phyloP scores from a whole-genome alignment of 2,888 invertebrate genomes.

The Capitulum mitella region DNA sequence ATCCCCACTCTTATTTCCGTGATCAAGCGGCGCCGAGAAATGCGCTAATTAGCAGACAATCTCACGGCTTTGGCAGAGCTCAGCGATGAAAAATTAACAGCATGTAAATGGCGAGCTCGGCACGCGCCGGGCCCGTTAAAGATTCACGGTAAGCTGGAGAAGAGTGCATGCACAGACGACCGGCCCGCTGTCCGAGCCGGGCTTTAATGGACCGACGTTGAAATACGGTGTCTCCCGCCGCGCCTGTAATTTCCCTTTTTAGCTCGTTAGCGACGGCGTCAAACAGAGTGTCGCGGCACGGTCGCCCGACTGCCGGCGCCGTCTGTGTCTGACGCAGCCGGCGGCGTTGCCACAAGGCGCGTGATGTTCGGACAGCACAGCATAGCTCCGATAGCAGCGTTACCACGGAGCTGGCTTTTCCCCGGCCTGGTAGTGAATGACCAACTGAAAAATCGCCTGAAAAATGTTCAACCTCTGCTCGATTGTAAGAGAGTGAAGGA shows the following conservation, averaged over 20 bases:
- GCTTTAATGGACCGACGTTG: background rate
- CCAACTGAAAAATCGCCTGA: no score
- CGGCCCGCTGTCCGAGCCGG: background rate
- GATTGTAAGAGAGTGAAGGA: no score
- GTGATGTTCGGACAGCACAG: no score
- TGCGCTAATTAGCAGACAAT: background rate
- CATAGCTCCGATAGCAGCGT: no score
- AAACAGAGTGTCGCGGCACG: background rate
- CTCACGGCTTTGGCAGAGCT: constrained; percentile 1
- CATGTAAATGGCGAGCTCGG: constrained; percentile 2
- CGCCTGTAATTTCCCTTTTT: background rate
- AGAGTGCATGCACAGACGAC: background rate
- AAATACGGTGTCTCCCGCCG: background rate
- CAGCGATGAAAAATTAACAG: constrained; percentile 16
- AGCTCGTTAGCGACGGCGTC: background rate
- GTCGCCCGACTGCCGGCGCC: no score
- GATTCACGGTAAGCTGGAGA: background rate
- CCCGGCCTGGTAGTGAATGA: no score
- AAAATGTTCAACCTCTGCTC: no score
- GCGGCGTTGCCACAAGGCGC: no score
- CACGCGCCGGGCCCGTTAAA: background rate
- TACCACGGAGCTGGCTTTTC: no score
- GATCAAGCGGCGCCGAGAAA: background rate
- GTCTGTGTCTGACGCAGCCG: no score
- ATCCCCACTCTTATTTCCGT: background rate